Base-by-base conservation (phyloP, 2,888 invertebrate genomes). In the Pardosa pseudoannulata region DNA sequence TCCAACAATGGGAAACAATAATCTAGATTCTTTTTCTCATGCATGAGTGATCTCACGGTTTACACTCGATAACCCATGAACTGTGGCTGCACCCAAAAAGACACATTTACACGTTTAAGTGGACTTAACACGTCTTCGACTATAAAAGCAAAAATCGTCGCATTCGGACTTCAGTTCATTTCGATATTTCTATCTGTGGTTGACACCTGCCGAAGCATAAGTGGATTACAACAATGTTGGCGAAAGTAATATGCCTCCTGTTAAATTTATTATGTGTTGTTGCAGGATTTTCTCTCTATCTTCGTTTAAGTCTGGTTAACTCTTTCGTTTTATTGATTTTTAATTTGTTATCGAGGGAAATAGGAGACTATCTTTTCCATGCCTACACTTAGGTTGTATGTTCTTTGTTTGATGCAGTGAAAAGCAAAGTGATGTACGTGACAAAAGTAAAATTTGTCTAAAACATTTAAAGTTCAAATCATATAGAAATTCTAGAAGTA, bases 211-310 rank as follows among this genome's bases (percentile, higher is more conserved):
- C 23, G 3, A 3, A 56, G n/a, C n/a, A 19, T 6, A 56, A 1
- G 19, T 23, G 56, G 23, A 56, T 56, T 23, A 56, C 67, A n/a
- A n/a, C n/a, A 13, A 81, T 80, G 80, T 28, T 81, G 67, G 67
- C 81, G 70, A 81, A 81, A 81, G 81, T 81, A 81, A 81, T 81
- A 39, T 68, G 27, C 39, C 28, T 74, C 11, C 67, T 62, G n/a
- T 31, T 81, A 13, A 74, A 75, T 68, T 16, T 81, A 29, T 11
- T 70, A 39, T 81, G 68, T 29, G 74, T 81, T 74, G 23, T 39
- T 23, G 39, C n/a, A 16, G 29, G 39, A 56, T 68, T 70, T n/a
- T 31, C 62, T 7, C 27, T 31, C 31, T 67, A 68, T 19, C 50
- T 50, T 28, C 6, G 39, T 36, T 67, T 81, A 31, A 39, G 74